Conservation (phyloP, 2,797 vertebrate genomes). For the Typhlichthys eigenmanni region DNA sequence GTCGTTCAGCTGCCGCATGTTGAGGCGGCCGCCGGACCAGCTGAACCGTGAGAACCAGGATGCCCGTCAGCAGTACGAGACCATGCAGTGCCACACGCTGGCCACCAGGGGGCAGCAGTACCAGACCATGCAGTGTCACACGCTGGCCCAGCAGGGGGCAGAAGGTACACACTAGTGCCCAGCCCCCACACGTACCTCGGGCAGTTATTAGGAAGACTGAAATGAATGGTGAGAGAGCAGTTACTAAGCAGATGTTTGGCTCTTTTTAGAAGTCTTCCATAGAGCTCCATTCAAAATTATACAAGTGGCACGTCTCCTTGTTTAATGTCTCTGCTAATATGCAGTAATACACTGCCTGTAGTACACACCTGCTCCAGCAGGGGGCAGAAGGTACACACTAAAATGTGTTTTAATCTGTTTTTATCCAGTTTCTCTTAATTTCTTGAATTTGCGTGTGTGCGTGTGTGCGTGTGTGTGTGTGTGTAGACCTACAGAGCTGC, state of each 20-base stretch:
- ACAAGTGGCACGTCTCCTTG: not conserved
- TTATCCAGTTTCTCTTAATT: too few relatives aligned
- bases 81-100: conserved; percentile 95
- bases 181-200: not conserved
- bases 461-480: not conserved
- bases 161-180: conserved; percentile 76
- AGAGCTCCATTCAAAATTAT: too few relatives aligned
- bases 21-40: conserved; percentile 91
- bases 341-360: too few relatives aligned
- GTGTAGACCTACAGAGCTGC: conserved; percentile 89
- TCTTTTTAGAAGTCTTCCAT: not conserved
- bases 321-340: too few relatives aligned
- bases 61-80: conserved; percentile 91
- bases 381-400: not conserved
- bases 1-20: conserved; percentile 93
- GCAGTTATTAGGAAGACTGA: not conserved
- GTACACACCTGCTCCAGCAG: too few relatives aligned
- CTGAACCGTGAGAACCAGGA: conserved; percentile 85
- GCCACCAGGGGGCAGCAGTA: conserved; percentile 90
- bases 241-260: not conserved
- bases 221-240: not conserved
- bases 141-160: conserved; percentile 91
- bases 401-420: not conserved
- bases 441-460: not conserved
- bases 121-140: conserved; percentile 95